Evolutionary conservation across 2,888 invertebrate genomes (phyloP), one percentile per base, ranked within the genome.

Genomic region (Brachyopa scutellaris): DNA sequence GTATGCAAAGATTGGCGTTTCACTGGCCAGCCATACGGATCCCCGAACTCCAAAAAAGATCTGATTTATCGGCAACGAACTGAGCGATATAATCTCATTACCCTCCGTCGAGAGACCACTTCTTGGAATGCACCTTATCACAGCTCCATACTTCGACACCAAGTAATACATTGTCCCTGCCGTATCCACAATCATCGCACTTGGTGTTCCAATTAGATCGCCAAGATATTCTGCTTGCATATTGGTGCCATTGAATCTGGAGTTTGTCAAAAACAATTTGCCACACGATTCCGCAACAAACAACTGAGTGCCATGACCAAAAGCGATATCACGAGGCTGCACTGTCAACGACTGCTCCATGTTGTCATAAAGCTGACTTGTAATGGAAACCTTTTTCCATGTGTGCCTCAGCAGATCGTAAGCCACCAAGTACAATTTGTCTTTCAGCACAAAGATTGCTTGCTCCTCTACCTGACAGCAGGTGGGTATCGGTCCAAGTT

Each of bases 31-130:
- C 89, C 89, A 89, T 6, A 89, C 86, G 0, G 88, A 87, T 7
- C 86, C 87, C 7, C 87, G 86, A 1, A 69, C 78, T 1, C 87
- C 89, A 36, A 88, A 87, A 57, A 89, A 89, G 69, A 89, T 87
- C 82, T 89, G 89, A 67, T 88, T 88, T 26, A 89, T 88, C 66
- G 88, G 89, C 66, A 88, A 87, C 1, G 89, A 87, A 7, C 88
- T 89, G 38, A 89, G 64, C 33, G 89, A 88, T 13, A 89, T 87
- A 53, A 89, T 88, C 83, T 89, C 89, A 64, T 89, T 89, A 45
- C 88, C 88, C 62, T 89, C 89, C 0, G 89, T 85, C 0, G 88
- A 88, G 3, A 89, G 77, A 51, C 88, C 88, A 9, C 86, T 85
- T 2, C 85, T 69, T 3, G 86, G 85, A 2, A 85, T 69, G 11